phyloP scores from a whole-genome alignment of 1,140 invertebrate species.

The Monochamus saltuarius region DNA sequence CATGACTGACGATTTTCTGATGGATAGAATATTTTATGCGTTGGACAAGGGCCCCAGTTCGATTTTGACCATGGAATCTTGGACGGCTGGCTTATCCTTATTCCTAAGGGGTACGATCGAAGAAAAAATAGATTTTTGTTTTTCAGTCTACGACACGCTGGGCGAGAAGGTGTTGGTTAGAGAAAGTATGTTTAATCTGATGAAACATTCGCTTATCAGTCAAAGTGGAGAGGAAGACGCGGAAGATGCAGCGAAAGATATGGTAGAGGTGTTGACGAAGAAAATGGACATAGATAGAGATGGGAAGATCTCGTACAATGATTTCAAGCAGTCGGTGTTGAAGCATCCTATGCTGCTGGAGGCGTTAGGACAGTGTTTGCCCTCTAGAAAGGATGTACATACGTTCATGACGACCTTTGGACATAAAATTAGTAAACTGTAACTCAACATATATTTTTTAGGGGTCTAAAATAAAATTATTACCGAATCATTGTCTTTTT shows the following conservation, averaged over 20 bases:
- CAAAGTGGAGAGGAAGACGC: constrained; percentile 63
- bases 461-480: no score
- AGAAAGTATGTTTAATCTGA: constrained; percentile 72
- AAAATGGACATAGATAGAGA: constrained; percentile 80
- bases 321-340: constrained; percentile 67
- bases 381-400: constrained; percentile 41
- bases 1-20: constrained; percentile 69
- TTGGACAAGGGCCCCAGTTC: constrained; percentile 62
- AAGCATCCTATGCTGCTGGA: constrained; percentile 71
- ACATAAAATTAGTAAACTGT: no score
- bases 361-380: constrained; percentile 77
- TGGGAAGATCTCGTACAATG: constrained; percentile 70
- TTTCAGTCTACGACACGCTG: constrained; percentile 69
- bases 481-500: no score
- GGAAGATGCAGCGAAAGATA: constrained; percentile 68
- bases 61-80: constrained; percentile 64
- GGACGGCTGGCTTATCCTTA: constrained; percentile 65
- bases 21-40: constrained; percentile 61
- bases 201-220: constrained; percentile 67
- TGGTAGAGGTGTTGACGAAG: constrained; percentile 76
- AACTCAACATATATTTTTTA: no score
- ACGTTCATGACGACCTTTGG: no score
- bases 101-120: constrained; percentile 66
- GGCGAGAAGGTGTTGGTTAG: constrained; percentile 64
- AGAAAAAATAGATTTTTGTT: constrained; percentile 67